Evolutionary conservation across 2,797 vertebrate species (phyloP), one percentile per base, ranked within the genome.

Genomic region (Peromyscus attwateri): DNA sequence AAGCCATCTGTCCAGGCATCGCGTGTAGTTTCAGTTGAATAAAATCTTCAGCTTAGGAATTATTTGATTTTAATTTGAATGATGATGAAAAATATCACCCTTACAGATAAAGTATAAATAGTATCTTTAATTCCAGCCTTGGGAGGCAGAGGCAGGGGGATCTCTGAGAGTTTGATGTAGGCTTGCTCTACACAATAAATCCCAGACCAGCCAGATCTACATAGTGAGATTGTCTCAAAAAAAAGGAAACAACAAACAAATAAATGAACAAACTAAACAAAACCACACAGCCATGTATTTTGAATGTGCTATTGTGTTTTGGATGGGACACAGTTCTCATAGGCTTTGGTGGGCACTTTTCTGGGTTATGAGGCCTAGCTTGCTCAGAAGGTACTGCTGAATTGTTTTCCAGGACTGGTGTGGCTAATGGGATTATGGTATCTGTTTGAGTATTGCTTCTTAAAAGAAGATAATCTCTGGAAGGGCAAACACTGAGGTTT

Each of bases 51-150:
- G 31, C 84, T 92, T 92, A 68, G 52, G 23, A 70, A 43, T 68
- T 92, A 87, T 31, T 76, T 92, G 29, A 85, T 70, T 94, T 96
- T 94, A 87, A 84, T 91, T 94, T 94, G 49, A 46, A 87, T 57
- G 31, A 75, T 68, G 43, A 17, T 0, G 9, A 68, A 64, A 57
- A 77, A 11, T 21, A 64, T 49, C 5, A 52, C 7, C 19, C 21
- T 76, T 81, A 57, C 2, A 73, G 27, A 79, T 75, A 52, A 80
- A 88, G 31, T 92, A 49, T 46, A 77, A 40, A 52, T 66, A 34
- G 68, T 66, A 46, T 3, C 5, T 66, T 46, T 27, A 27, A 43
- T 75, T 27, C 37, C 21, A 75, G 43, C 23, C 40, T 75, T 75
- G 21, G 71, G 71, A 84, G 62, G 8, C 40, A 62, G 60, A 82